A percentile compares a stretch with the other conserved stretches of the same genome.
Evolutionary conservation across 2,113 vertebrate genomes (phyloP).

Genomic region (Glaucidium brasilianum): DNA sequence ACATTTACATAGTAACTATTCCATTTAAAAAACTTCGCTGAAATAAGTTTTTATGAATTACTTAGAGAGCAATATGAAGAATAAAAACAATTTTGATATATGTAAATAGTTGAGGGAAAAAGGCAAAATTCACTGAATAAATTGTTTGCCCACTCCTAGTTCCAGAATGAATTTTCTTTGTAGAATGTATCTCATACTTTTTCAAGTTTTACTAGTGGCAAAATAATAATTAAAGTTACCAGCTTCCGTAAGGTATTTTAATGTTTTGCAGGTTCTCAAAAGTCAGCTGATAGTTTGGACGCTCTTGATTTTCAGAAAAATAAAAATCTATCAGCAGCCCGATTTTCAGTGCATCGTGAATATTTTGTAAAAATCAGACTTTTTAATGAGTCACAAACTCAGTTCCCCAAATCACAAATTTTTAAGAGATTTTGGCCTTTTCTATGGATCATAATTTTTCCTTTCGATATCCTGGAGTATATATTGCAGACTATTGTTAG

Average conservation of each 20-base stretch:
- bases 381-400: neutral
- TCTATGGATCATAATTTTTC: neutral
- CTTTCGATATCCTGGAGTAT: neutral
- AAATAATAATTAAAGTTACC: neutral
- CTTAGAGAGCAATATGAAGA: neutral
- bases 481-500: neutral
- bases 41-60: neutral
- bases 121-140: neutral
- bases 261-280: neutral
- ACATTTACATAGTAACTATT: neutral
- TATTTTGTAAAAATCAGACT: neutral
- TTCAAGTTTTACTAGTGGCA: neutral
- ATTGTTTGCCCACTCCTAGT: neutral
- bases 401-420: neutral
- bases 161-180: neutral
- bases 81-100: neutral
- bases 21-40: neutral
- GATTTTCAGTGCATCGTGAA: neutral
- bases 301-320: neutral
- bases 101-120: neutral
- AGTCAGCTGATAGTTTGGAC: neutral
- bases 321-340: neutral
- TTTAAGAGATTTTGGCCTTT: neutral
- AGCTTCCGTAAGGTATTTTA: neutral
- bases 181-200: neutral